Evolutionary conservation across 1,140 invertebrate genomes (phyloP).

Genomic region (Carposina sasakii): DNA sequence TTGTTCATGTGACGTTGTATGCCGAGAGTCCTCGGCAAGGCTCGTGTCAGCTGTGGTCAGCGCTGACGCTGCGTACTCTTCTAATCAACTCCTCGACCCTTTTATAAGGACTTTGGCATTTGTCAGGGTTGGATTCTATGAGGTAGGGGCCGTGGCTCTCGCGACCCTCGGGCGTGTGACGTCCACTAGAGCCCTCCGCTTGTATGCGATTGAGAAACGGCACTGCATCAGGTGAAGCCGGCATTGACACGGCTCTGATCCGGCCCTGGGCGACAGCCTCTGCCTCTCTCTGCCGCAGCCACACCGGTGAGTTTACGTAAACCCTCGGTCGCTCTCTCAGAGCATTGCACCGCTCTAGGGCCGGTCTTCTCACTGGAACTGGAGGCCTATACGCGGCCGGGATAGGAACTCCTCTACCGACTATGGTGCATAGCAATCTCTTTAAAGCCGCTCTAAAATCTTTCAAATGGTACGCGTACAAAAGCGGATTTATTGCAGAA

Average conservation of each 20-base stretch:
- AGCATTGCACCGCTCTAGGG: conserved; percentile 59
- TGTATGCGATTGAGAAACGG: conserved; percentile 45
- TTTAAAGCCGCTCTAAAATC: conserved; percentile 86
- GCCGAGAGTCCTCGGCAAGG: conserved; percentile 49
- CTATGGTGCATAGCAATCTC: conserved; percentile 74
- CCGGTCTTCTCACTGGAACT: conserved; percentile 49
- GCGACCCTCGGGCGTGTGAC: conserved; percentile 48
- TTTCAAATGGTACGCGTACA: conserved; percentile 92
- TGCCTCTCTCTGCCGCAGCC: conserved; percentile 59
- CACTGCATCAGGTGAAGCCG: conserved; percentile 41
- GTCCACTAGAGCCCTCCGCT: conserved; percentile 46
- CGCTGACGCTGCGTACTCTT: conserved; percentile 51
- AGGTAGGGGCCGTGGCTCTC: conserved; percentile 47
- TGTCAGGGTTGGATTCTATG: conserved; percentile 44
- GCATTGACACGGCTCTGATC: conserved; percentile 18
- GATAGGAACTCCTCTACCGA: conserved; percentile 64
- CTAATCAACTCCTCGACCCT: conserved; percentile 56
- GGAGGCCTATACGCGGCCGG: conserved; percentile 55
- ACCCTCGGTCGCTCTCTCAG: conserved; percentile 56
- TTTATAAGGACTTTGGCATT: conserved; percentile 56
- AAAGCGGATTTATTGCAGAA: conserved; percentile 88
- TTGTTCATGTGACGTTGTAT: conserved; percentile 45
- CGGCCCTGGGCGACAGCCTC: conserved; percentile 40
- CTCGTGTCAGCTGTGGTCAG: conserved; percentile 61
- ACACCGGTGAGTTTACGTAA: conserved; percentile 67